Conservation (phyloP, 2,797 vertebrate genomes). For the Hoplostethus mediterraneus region DNA sequence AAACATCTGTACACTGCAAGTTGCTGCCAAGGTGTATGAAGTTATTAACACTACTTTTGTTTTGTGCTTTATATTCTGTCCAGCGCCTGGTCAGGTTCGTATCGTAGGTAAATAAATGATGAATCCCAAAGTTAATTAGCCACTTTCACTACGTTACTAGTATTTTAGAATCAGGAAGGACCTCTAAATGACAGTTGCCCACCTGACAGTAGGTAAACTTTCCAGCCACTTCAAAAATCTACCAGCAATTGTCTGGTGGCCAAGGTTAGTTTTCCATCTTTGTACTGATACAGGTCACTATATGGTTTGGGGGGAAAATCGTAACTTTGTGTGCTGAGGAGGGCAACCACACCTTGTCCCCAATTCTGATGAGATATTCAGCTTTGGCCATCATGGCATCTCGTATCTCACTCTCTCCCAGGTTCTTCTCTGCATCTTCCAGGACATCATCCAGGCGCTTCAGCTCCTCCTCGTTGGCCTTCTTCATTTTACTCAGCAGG, state of each 20-base stretch:
- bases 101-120: no score
- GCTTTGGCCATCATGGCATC: slow-evolving; percentile 99
- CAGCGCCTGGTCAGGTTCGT: no score
- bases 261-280: neutral
- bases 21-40: no score
- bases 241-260: neutral
- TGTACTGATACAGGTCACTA: neutral
- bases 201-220: neutral
- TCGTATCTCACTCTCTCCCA: slow-evolving; percentile 97
- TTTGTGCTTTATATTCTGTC: no score
- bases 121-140: no score
- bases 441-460: slow-evolving; percentile 93
- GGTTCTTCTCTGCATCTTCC: slow-evolving; percentile 95
- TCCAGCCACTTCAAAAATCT: neutral
- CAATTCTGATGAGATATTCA: slow-evolving; percentile 96
- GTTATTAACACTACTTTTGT: no score
- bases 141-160: no score
- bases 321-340: neutral
- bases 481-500: slow-evolving; percentile 94
- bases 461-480: slow-evolving; percentile 95
- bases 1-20: no score
- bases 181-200: neutral
- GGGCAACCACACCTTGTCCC: slow-evolving; percentile 89
- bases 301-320: neutral
- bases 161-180: neutral